phyloP scores from a whole-genome alignment of 2,888 invertebrate species.

The Acanthosepion lycidas region DNA sequence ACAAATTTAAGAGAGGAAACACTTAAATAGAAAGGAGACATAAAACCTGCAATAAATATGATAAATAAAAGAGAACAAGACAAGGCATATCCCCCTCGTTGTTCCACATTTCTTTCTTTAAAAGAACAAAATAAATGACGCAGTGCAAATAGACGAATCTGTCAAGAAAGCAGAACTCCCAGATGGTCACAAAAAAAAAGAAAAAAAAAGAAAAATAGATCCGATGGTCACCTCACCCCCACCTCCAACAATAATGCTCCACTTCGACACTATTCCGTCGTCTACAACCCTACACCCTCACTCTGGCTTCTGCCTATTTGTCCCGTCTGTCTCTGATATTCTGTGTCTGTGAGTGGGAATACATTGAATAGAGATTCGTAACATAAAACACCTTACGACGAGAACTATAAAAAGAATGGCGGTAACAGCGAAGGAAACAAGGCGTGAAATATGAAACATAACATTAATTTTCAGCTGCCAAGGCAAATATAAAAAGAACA shows the following conservation, averaged over 20 bases:
- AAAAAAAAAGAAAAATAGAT: background rate
- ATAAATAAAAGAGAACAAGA: background rate
- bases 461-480: background rate
- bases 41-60: too few species aligned
- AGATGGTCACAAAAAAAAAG: background rate
- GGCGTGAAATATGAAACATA: conserved; percentile 21
- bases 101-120: background rate
- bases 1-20: too few species aligned
- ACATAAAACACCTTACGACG: background rate
- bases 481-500: background rate
- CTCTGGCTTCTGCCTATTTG: background rate
- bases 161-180: background rate
- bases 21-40: too few species aligned
- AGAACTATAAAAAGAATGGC: background rate
- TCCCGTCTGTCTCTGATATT: conserved; percentile 9
- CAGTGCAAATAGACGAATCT: background rate
- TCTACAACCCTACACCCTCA: background rate
- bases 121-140: background rate
- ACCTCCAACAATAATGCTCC: background rate
- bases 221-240: background rate
- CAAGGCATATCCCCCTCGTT: background rate
- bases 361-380: background rate
- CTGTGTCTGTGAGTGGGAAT: background rate
- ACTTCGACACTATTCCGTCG: background rate
- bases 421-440: background rate